Conservation (phyloP, 2,113 vertebrate genomes). For the Clinocottus analis region DNA sequence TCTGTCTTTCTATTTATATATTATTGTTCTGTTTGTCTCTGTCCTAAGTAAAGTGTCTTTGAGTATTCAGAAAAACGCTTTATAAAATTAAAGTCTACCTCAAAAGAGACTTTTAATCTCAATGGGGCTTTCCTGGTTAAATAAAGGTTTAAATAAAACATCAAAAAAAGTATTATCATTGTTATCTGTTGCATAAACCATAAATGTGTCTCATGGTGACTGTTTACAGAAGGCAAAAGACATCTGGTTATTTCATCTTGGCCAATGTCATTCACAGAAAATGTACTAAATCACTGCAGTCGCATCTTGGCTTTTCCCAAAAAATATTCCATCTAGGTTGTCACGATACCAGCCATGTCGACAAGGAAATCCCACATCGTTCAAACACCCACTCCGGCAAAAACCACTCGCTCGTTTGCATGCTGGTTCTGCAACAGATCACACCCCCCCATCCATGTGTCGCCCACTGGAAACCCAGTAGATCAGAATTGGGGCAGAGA, state of each 20-base stretch:
- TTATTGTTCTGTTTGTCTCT: too few species aligned
- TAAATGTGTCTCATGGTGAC: too few species aligned
- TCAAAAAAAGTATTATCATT: too few species aligned
- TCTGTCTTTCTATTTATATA: too few species aligned
- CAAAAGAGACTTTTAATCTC: too few species aligned
- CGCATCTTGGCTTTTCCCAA: background rate
- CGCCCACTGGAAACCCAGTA: background rate
- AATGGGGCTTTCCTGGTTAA: too few species aligned
- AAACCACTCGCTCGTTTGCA: background rate
- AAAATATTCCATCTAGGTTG: background rate
- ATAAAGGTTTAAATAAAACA: too few species aligned
- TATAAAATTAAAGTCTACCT: too few species aligned
- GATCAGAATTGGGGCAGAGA: constrained; percentile 1
- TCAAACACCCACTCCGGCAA: background rate
- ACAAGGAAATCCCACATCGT: background rate
- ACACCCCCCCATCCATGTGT: background rate
- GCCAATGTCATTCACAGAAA: background rate
- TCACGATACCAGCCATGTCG: background rate
- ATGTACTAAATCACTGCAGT: background rate
- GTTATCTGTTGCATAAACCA: too few species aligned
- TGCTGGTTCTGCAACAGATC: background rate
- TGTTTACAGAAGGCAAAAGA: too few species aligned
- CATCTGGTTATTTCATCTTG: background rate
- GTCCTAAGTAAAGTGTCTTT: too few species aligned
- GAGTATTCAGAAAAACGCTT: too few species aligned